A percentile compares a stretch with the other conserved stretches of the same genome.
phyloP scores from a whole-genome alignment of 2,888 invertebrate species.

The Hirtodrosophila histrioides region DNA sequence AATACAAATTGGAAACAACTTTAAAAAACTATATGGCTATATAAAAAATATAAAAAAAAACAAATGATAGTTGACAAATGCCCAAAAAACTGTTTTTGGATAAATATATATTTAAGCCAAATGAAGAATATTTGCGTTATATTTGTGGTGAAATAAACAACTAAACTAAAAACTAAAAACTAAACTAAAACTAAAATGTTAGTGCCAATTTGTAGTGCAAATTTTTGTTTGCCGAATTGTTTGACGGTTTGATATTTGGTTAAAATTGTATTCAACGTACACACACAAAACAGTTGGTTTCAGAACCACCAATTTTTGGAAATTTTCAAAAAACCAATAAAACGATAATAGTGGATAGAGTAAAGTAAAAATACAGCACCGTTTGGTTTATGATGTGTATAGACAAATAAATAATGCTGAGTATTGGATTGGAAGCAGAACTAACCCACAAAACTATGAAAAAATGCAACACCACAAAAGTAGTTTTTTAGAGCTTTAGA shows the following conservation, averaged over 20 bases:
- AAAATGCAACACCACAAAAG: conserved; percentile 1
- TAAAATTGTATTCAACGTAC: conserved; percentile 32
- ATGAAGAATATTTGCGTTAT: conserved; percentile 64
- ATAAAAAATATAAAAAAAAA: conserved; percentile 19
- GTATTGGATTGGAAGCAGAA: conserved; percentile 46
- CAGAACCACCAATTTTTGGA: conserved; percentile 79
- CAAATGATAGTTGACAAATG: conserved; percentile 51
- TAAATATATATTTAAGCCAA: conserved; percentile 70
- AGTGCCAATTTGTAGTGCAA: conserved; percentile 81
- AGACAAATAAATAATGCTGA: conserved; percentile 25
- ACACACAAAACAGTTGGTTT: conserved; percentile 69
- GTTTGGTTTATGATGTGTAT: conserved; percentile 58
- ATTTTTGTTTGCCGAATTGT: conserved; percentile 67
- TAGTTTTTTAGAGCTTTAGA: conserved; percentile 31
- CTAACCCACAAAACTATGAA: conserved; percentile 29
- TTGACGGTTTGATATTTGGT: conserved; percentile 26
- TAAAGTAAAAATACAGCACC: conserved; percentile 54
- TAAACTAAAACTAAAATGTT: conserved; percentile 51
- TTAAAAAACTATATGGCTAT: conserved; percentile 59
- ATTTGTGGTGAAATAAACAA: conserved; percentile 51
- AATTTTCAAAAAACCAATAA: conserved; percentile 56
- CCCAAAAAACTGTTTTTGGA: conserved; percentile 70
- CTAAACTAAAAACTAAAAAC: conserved; percentile 11
- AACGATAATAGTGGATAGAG: conserved; percentile 25
- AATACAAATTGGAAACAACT: conserved; percentile 79